Evolutionary conservation across 2,797 vertebrate species (phyloP), one percentile per base, ranked within the genome.

Genomic region (Protosalanx chinensis): DNA sequence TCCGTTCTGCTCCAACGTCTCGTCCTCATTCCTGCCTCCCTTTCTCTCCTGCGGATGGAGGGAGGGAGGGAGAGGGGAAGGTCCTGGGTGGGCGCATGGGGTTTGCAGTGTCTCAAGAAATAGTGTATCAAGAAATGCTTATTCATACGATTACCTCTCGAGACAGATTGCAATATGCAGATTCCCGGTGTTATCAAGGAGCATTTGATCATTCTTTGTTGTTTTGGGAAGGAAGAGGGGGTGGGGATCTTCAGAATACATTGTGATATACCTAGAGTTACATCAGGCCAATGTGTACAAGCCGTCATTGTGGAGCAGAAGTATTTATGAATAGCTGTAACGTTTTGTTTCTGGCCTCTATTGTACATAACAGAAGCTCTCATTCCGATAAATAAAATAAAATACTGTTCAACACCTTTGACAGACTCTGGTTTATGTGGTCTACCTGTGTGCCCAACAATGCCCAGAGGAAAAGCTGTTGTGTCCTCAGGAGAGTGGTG

Each of bases 301-400:
- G 33, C 66, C 29, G 76, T 63, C 67, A n/a, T 64, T 68, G 29
- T 78, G 81, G 80, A 89, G 74, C 80, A 79, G 73, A 84, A 86
- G 72, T 86, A 86, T 93, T 92, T 92, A 93, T 91, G 78, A 84
- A 85, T 81, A 83, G 85, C 84, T 88, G 86, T 89, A 82, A 82
- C 62, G 77, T 86, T 83, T 83, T 85, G 82, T 90, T 91, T 91
- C 84, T 89, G 87, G 91, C 88, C 74, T 80, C 82, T 89, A 85
- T 90, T 92, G 92, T 93, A 93, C 84, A 92, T 93, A 93, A 88
- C 83, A 89, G 87, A 88, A 89, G 84, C 86, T 85, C 82, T 88
- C 83, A 87, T 87, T 90, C 85, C 73, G 66, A 85, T 60, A 67
- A 85, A 86, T 78, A 75, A 74, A 91, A 90, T 88, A 77, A 91